These are phyloP conservation scores for Euplexia lucipara DNA, from an alignment of 2,888 invertebrate species.

Conservation along the genomic window DNA sequence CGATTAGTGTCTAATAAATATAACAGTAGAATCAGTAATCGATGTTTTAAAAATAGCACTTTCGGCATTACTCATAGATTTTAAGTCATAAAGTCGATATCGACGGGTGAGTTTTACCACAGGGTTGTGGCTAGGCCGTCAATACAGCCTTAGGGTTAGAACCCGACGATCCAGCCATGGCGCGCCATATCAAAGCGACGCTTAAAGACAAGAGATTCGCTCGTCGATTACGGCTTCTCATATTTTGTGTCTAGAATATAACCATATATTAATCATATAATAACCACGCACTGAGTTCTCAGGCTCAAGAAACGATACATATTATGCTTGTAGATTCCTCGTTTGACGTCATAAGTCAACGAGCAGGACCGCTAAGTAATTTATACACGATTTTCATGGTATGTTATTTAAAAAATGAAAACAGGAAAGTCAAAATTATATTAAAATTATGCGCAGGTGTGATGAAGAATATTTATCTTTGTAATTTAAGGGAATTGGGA, in stretches of 20 bases:
- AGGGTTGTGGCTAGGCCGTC: background rate
- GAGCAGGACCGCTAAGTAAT: no score
- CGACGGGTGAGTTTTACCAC: background rate
- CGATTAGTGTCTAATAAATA: slow-evolving; percentile 8
- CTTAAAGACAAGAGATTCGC: background rate
- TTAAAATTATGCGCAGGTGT: background rate
- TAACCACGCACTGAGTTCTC: background rate
- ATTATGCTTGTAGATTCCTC: slow-evolving; percentile 2
- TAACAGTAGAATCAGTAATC: slow-evolving; percentile 12
- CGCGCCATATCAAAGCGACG: background rate
- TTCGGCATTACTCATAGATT: slow-evolving; percentile 3
- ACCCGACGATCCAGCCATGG: background rate
- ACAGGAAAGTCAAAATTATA: slow-evolving; percentile 1
- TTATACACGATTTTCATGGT: no score
- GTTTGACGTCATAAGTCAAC: slow-evolving; percentile 9
- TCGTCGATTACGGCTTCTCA: slow-evolving; percentile 8
- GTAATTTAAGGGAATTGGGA: slow-evolving; percentile 13
- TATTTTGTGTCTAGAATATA: slow-evolving; percentile 37
- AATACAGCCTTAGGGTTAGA: no score
- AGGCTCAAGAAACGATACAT: background rate
- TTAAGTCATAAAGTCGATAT: background rate
- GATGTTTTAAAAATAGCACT: slow-evolving; percentile 24
- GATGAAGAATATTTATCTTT: slow-evolving; percentile 4
- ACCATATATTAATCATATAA: slow-evolving; percentile 5
- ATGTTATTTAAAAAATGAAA: background rate